Evolutionary conservation across 2,113 vertebrate species (phyloP), one percentile per base, ranked within the genome.

Genomic region (Orthonyx spaldingii): DNA sequence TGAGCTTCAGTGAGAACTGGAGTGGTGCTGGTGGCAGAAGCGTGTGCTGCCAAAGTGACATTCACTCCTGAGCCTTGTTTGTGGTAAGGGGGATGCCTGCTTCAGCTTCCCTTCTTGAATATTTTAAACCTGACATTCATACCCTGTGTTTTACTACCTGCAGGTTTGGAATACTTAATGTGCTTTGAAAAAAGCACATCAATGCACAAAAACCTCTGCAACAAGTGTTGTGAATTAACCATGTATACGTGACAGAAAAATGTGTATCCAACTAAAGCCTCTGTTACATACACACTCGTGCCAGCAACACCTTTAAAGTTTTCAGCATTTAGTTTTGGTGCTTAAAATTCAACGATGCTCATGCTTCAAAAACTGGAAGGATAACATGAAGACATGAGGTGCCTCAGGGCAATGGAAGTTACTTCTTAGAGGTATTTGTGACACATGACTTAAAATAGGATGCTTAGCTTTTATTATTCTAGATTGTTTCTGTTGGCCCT

Each of bases 361-460:
- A 35, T 66, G 35, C 64, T 90, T 88, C 44, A 75, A 86, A 87
- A 88, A 9, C 50, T 78, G 69, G 69, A 84, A 89, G 37, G 83
- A 57, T 84, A 81, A 66, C 20, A 52, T 1, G 16, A 77, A 81
- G 71, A 63, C 26, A 7, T 42, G 85, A 90, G 60, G 60, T 89
- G 85, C 68, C 79, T 74, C 56, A 60, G 60, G 80, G 78, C 79
- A 86, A 46, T 21, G 66, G 68, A 91, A 64, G 30, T 75, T 76
- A 50, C 37, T 82, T 94, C 78, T 89, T 84, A 76, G 75, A 83
- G 55, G 71, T 89, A 81, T 78, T 94, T 93, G 77, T 88, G 66
- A 77, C 63, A 84, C 19, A 15, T 57, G 71, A 70, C 91, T 84
- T 95, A 74, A 83, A 92, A 75, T 26, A 86, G 50, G 35, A 60